These are phyloP conservation scores for Nomada ruficornis DNA, from an alignment of 2,888 invertebrate genomes.

Conservation along the genomic window DNA sequence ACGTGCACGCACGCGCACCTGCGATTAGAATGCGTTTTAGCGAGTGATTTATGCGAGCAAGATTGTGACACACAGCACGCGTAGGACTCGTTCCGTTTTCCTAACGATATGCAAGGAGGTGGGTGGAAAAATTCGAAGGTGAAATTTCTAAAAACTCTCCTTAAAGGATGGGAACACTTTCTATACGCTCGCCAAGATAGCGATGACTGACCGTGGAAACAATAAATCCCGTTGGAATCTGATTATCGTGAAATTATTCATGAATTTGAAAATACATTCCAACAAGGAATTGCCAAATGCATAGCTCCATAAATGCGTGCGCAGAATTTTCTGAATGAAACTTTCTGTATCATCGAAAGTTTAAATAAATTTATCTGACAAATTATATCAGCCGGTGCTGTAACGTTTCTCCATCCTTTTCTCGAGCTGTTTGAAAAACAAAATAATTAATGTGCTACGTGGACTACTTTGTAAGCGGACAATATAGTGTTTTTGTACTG, in stretches of 20 bases:
- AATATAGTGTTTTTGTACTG: background rate
- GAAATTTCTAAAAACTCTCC: conserved; percentile 52
- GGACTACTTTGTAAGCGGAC: background rate
- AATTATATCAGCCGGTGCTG: no score
- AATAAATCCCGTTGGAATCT: background rate
- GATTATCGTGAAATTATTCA: background rate
- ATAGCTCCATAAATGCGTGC: no score
- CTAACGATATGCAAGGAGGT: conserved; percentile 44
- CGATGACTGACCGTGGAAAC: background rate
- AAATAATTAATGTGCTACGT: background rate
- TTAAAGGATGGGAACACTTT: conserved; percentile 10
- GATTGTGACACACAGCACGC: conserved; percentile 62
- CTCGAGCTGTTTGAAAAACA: background rate
- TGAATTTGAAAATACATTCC: no score
- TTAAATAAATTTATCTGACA: background rate
- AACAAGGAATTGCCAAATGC: background rate
- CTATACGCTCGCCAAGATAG: background rate
- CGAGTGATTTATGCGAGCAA: conserved; percentile 45
- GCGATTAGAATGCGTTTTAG: conserved; percentile 47
- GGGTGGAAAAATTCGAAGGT: conserved; percentile 60
- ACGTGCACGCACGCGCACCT: conserved; percentile 15
- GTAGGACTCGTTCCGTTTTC: conserved; percentile 70
- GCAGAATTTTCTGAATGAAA: background rate
- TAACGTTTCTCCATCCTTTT: no score
- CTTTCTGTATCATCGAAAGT: no score